Conservation (phyloP, 2,888 invertebrate genomes). For the Mythimna vitellina region DNA sequence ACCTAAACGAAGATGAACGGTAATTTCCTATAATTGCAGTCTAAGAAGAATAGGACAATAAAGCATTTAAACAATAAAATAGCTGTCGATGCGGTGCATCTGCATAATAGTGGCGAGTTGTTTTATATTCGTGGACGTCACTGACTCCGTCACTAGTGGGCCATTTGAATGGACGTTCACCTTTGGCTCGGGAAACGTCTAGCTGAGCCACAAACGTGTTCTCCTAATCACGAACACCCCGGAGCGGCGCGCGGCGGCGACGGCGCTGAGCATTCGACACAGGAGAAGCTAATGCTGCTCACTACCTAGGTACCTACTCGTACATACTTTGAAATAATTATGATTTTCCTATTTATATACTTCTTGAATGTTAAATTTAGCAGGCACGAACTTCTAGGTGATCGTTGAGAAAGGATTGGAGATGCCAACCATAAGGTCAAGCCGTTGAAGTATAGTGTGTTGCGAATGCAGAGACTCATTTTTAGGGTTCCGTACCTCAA, state of each 20-base stretch:
- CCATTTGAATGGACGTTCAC: slow-evolving; percentile 62
- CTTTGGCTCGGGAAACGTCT: slow-evolving; percentile 54
- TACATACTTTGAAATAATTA: not conserved
- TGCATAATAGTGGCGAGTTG: slow-evolving; percentile 32
- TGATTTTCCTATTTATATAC: not conserved
- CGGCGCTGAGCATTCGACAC: slow-evolving; percentile 16
- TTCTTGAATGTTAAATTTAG: not conserved
- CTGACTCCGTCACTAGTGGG: slow-evolving; percentile 28
- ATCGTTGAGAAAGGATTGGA: not conserved
- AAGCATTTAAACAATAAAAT: slow-evolving; percentile 45
- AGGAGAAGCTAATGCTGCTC: slow-evolving; percentile 17
- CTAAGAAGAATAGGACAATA: slow-evolving; percentile 42
- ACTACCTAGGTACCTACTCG: not conserved
- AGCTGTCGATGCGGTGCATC: slow-evolving; percentile 32
- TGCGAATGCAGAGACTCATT: not conserved
- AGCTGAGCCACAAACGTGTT: slow-evolving; percentile 54
- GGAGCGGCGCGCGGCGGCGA: slow-evolving; percentile 13
- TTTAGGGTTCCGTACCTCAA: too few species aligned
- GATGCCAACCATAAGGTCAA: not conserved
- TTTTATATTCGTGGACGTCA: slow-evolving; percentile 29
- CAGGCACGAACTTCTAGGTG: not conserved
- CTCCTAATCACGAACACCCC: slow-evolving; percentile 53
- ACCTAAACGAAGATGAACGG: slow-evolving; percentile 27
- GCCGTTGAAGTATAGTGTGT: not conserved
- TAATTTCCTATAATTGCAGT: slow-evolving; percentile 45